phyloP scores from a whole-genome alignment of 2,113 vertebrate genomes.

The Triplophysa dalaica region DNA sequence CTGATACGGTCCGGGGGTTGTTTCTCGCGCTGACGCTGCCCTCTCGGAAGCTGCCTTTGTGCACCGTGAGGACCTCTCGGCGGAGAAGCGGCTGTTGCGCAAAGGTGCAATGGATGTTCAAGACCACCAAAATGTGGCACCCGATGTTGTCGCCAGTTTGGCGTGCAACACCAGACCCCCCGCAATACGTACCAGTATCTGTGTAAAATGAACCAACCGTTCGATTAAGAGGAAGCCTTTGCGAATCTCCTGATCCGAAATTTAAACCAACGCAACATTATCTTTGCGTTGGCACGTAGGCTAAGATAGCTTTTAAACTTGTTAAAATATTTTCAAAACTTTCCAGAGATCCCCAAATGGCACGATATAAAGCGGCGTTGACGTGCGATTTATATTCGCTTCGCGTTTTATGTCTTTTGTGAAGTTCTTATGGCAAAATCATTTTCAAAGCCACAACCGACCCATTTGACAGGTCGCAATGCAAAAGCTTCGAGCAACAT shows the following conservation, averaged over 20 bases:
- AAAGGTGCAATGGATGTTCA: conserved; percentile 74
- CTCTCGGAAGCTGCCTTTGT: conserved; percentile 77
- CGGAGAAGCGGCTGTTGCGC: conserved; percentile 75
- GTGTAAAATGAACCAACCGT: not conserved
- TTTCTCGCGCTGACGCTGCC: conserved; percentile 69
- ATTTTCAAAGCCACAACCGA: not conserved
- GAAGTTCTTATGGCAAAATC: not conserved
- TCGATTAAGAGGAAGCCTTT: not conserved
- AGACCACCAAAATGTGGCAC: conserved; percentile 50
- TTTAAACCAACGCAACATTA: not conserved
- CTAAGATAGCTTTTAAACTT: not conserved
- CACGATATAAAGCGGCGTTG: not conserved
- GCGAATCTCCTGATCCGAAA: conserved; percentile 17
- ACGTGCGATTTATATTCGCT: not conserved
- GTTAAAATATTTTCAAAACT: not conserved
- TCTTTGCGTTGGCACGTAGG: not conserved
- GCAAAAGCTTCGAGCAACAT: too few relatives aligned
- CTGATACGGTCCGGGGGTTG: conserved; percentile 58
- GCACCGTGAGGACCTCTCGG: conserved; percentile 75
- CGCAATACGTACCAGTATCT: not conserved
- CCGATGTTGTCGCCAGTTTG: conserved; percentile 31
- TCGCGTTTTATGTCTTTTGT: not conserved
- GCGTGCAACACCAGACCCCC: conserved; percentile 20
- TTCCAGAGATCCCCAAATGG: not conserved
- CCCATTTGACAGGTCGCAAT: too few relatives aligned